A percentile compares a stretch with the other conserved stretches of the same genome.
Evolutionary conservation across 2,888 invertebrate species (phyloP).

Genomic region (Stegana nigrithorax): DNA sequence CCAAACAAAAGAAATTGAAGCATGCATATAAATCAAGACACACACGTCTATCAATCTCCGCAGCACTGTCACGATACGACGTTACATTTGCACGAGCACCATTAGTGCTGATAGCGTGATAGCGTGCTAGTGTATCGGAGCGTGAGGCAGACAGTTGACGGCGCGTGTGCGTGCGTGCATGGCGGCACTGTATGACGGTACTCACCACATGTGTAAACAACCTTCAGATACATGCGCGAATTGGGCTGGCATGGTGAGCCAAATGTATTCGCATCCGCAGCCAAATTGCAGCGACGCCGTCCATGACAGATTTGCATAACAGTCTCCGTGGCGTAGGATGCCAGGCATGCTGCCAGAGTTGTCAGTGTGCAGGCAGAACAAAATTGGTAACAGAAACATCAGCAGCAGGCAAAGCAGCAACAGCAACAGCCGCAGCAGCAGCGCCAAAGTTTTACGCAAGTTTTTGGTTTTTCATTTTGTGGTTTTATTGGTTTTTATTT

Average conservation of each 20-base stretch:
- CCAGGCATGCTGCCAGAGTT: slow-evolving; percentile 80
- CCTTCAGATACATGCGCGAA: slow-evolving; percentile 87
- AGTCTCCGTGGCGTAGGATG: slow-evolving; percentile 89
- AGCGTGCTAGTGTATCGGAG: no score
- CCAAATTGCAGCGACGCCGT: slow-evolving; percentile 82
- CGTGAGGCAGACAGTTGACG: no score
- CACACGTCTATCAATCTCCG: background rate
- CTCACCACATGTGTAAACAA: slow-evolving; percentile 90
- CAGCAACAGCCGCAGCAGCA: no score
- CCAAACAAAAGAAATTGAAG: slow-evolving; percentile 8
- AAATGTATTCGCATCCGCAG: slow-evolving; percentile 87
- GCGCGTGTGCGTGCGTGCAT: no score
- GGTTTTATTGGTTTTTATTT: no score
- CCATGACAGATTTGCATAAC: slow-evolving; percentile 91
- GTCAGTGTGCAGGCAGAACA: background rate
- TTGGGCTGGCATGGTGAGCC: slow-evolving; percentile 85
- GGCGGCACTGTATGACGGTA: no score
- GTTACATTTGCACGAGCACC: no score
- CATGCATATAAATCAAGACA: slow-evolving; percentile 39
- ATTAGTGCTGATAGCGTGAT: no score
- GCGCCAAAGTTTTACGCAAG: no score
- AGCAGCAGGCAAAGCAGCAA: slow-evolving; percentile 1
- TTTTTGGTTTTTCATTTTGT: no score
- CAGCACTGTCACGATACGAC: no score
- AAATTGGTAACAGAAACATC: background rate